These are phyloP conservation scores for Alethe castanea DNA, from an alignment of 2,113 vertebrate genomes.

Conservation along the genomic window DNA sequence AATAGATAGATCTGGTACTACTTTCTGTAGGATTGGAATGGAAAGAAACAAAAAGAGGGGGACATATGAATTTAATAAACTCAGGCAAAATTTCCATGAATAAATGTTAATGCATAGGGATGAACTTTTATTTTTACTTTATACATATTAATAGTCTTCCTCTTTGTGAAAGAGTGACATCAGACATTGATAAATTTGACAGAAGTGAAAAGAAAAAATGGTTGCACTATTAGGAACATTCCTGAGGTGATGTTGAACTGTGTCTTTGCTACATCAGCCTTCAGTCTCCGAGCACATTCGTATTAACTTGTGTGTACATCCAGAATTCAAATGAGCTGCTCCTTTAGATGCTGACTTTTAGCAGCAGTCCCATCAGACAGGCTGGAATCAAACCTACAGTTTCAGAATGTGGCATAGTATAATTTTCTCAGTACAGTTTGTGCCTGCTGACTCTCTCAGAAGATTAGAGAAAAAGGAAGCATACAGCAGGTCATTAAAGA, in stretches of 20 bases:
- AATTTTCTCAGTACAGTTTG: constrained; percentile 71
- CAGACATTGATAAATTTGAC: constrained; percentile 75
- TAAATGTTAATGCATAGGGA: constrained; percentile 73
- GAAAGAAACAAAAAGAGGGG: not conserved
- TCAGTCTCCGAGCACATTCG: constrained; percentile 68
- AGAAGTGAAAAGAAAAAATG: constrained; percentile 69
- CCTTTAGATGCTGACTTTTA: constrained; percentile 70
- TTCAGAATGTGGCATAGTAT: constrained; percentile 49
- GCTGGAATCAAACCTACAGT: constrained; percentile 64
- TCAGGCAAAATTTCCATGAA: constrained; percentile 48
- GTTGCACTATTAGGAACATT: constrained; percentile 69
- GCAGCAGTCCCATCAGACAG: constrained; percentile 63
- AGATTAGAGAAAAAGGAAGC: constrained; percentile 63
- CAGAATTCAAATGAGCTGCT: constrained; percentile 76
- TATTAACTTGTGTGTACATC: constrained; percentile 71
- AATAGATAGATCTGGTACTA: not conserved
- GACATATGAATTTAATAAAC: not conserved
- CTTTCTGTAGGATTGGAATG: not conserved
- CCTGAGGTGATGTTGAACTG: constrained; percentile 70
- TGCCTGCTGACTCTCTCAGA: constrained; percentile 66
- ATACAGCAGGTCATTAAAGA: constrained; percentile 61
- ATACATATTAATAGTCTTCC: constrained; percentile 71
- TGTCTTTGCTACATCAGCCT: constrained; percentile 74
- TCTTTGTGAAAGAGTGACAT: constrained; percentile 68
- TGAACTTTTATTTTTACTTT: constrained; percentile 52